Evolutionary conservation across 2,797 vertebrate genomes (phyloP).

Genomic region (Sebastiscus albofasciatus): DNA sequence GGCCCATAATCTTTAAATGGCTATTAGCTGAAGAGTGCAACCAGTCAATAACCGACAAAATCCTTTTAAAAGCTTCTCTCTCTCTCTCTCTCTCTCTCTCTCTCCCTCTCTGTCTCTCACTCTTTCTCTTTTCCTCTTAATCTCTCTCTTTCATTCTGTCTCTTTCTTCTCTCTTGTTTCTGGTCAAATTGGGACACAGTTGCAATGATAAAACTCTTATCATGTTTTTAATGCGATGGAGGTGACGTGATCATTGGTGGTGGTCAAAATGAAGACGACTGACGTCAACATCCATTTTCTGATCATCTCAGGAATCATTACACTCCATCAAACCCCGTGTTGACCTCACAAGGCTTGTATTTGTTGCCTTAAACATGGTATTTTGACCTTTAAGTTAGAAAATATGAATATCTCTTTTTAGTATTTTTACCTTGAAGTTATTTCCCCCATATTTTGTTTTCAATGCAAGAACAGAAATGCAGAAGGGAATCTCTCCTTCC

Average conservation of each 20-base stretch:
- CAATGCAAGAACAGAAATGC: not conserved
- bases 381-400: not conserved
- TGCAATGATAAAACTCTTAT: conserved; percentile 24
- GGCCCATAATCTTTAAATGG: conserved; percentile 92
- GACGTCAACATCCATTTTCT: conserved; percentile 48
- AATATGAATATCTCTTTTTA: not conserved
- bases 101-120: conserved; percentile 45
- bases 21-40: conserved; percentile 92
- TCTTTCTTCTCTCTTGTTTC: conserved; percentile 38
- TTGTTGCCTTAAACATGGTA: not conserved
- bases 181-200: conserved; percentile 67
- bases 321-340: not conserved
- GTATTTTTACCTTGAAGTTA: not conserved
- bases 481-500: not conserved
- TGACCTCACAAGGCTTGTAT: conserved; percentile 18
- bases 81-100: conserved; percentile 67
- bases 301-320: conserved; percentile 1
- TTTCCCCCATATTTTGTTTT: not conserved
- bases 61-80: conserved; percentile 89
- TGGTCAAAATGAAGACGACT: conserved; percentile 27
- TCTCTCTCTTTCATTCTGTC: conserved; percentile 51
- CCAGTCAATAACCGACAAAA: conserved; percentile 92
- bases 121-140: conserved; percentile 49
- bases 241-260: not conserved
- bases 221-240: conserved; percentile 29